Percentiles rank a stretch among this genome's conserved stretches.
Conservation (phyloP, 2,113 vertebrate genomes). For the Argyrosomus japonicus region DNA sequence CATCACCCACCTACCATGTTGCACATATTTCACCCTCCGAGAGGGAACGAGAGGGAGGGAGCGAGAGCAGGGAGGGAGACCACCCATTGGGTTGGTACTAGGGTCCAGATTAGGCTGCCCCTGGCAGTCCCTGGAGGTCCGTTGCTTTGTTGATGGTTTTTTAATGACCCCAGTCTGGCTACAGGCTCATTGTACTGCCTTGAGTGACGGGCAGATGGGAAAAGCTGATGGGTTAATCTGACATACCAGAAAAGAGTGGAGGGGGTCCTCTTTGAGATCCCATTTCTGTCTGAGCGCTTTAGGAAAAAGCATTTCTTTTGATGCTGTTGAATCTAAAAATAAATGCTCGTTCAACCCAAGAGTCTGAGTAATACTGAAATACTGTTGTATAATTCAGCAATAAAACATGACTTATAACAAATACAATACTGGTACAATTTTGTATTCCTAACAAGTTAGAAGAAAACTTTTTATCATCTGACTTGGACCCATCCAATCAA, state of each 20-base stretch:
- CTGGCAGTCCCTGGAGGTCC: conserved; percentile 69
- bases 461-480: background rate
- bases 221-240: conserved; percentile 71
- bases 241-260: conserved; percentile 49
- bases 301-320: conserved; percentile 19
- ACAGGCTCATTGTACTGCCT: conserved; percentile 66
- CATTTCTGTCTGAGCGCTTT: conserved; percentile 37
- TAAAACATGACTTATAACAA: conserved; percentile 11
- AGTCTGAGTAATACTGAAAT: conserved; percentile 1
- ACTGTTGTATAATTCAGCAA: background rate
- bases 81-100: conserved; percentile 79
- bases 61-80: conserved; percentile 58
- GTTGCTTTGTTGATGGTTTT: conserved; percentile 79
- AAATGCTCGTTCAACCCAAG: conserved; percentile 3
- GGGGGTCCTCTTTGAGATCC: conserved; percentile 22
- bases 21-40: conserved; percentile 22
- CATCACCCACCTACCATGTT: conserved; percentile 39
- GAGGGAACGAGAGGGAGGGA: background rate
- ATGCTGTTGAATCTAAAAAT: conserved; percentile 20
- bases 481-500: background rate
- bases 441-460: background rate
- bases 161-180: conserved; percentile 76
- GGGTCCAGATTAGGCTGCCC: conserved; percentile 80
- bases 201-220: conserved; percentile 79
- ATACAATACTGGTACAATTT: conserved; percentile 1